Evolutionary conservation across 2,113 vertebrate species (phyloP), one percentile per base, ranked within the genome.

Genomic region (Colistium nudipinnis): DNA sequence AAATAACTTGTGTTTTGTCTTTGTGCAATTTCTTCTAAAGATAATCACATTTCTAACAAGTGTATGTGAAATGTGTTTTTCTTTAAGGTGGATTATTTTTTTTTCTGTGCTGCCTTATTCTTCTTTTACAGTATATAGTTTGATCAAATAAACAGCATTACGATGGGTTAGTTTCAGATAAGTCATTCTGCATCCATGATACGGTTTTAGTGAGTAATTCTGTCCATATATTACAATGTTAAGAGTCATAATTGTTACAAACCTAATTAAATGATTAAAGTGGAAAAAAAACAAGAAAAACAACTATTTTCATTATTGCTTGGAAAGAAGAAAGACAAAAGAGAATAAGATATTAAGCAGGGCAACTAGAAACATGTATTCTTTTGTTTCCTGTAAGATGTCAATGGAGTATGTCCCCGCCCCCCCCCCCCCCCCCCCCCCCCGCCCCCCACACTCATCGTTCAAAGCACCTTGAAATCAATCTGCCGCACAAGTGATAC

Each of bases 81-180:
- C 83, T 79, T 78, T 55, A 43, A 44, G 41, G 70, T 88, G 77
- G 73, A 88, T 68, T 80, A 67, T 52, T 82, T 72, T 69, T 52
- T 82, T 72, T 89, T 69, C 81, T 89, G 86, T 90, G 80, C 71
- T 90, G 90, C 87, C 87, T 88, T 91, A 88, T 80, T 75, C 65
- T 74, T 80, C 55, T 85, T 72, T 87, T 16, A 49, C 47, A 45
- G 45, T 84, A 53, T 64, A 79, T 44, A 76, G 54, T 25, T n/a
- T 80, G 70, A 71, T 60, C 47, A 81, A 76, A 52, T 43, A 72
- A 78, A 84, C 55, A 56, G 67, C 48, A 66, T 67, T 1, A 70
- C 62, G 54, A 64, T 10, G n/a, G 49, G 17, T 59, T 62, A 17
- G 14, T 55, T 61, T 74, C 55, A 62, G 30, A 57, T 48, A 62